Evolutionary conservation across 2,888 invertebrate species (phyloP).

Genomic region (Cynaeus angustus): DNA sequence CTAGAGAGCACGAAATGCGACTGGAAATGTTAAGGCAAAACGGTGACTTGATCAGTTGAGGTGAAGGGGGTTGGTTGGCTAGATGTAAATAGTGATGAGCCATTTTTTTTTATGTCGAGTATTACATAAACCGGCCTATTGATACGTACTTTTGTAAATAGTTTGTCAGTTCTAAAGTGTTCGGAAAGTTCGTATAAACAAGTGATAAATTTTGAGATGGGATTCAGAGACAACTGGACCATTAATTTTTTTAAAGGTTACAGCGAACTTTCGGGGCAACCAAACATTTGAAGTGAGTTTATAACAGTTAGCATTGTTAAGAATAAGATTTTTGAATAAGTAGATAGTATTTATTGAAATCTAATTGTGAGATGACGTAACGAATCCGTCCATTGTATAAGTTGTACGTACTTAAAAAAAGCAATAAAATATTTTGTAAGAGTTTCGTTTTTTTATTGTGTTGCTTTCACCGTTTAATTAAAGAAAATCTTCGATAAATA

Average conservation of each 20-base stretch:
- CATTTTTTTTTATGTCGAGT: conserved; percentile 34
- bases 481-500: conserved; percentile 47
- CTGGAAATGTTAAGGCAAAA: conserved; percentile 88
- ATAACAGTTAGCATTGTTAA: conserved; percentile 9
- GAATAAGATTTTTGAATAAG: conserved; percentile 35
- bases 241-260: not conserved
- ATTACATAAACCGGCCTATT: conserved; percentile 34
- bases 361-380: conserved; percentile 51
- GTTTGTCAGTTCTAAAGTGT: conserved; percentile 13
- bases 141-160: conserved; percentile 45
- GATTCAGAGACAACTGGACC: too few species aligned
- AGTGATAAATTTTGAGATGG: too few species aligned
- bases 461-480: conserved; percentile 13
- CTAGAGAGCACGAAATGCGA: conserved; percentile 90
- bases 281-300: conserved; percentile 7
- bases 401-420: conserved; percentile 37
- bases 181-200: conserved; percentile 5
- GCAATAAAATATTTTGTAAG: conserved; percentile 56
- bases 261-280: not conserved
- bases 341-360: conserved; percentile 45
- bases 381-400: conserved; percentile 62
- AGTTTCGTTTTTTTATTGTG: conserved; percentile 18
- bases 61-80: not conserved
- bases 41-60: conserved; percentile 86
- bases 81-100: conserved; percentile 24